Base-by-base conservation (phyloP, 2,797 vertebrate species). In the Lacerta bilineata region DNA sequence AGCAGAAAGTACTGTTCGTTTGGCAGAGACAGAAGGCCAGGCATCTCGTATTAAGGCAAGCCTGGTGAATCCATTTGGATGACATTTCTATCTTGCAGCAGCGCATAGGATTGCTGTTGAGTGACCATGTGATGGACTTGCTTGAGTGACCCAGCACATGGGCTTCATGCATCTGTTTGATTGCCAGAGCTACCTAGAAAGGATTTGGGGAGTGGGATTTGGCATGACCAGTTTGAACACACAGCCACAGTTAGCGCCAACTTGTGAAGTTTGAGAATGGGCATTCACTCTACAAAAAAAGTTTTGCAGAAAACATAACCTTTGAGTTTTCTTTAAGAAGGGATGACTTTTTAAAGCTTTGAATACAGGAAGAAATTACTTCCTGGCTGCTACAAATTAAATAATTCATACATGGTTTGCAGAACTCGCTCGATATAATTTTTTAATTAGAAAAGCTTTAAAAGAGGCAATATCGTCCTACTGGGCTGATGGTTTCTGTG, bases 401-500 rank as follows among this genome's bases (percentile, higher is more conserved):
- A 85, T 94, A 83, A 91, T 91, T 94, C 81, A 91, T 89, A 85
- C n/a, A 66, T 69, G 72, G 94, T 90, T 92, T 90, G 85, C 59
- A 81, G 77, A 88, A 89, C 46, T 86, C 90, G 79, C 75, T 80
- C 50, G 20, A 43, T 86, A 46, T 88, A 69, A 87, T 36, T 90
- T 93, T 55, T 72, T 88, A 85, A 85, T 89, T 91, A 91, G 87
- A 92, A 94, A 94, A 89, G 55, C 75, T 91, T 88, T 86, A 72
- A 74, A 92, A 94, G 87, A 93, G 75, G 80, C 78, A 91, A 88
- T 74, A 85, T 92, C 69, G 50, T 18, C 83, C 81, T 89, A 39
- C 88, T 89, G 75, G 46, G 82, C 87, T 33, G 86, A 61, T 92
- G 55, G 84, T 85, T 74, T 84, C 7, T 87, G 55, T 92, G 46